Percentiles rank a stretch among this genome's conserved stretches.
These are phyloP conservation scores for Agonum fuliginosum DNA, from an alignment of 2,888 invertebrate genomes.

Conservation along the genomic window DNA sequence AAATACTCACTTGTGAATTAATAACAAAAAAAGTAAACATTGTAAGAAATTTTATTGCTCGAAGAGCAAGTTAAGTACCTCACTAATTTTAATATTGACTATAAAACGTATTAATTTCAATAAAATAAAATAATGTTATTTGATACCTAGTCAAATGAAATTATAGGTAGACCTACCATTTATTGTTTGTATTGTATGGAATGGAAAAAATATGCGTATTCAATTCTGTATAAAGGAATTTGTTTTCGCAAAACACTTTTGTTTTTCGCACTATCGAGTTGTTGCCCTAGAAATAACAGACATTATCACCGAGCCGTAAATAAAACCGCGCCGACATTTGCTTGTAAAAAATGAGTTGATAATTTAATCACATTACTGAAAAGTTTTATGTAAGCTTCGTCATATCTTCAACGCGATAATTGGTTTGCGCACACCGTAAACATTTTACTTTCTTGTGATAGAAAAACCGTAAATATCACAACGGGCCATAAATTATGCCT, in stretches of 20 bases:
- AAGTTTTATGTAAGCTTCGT: conserved; percentile 54
- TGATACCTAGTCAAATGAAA: too few species aligned
- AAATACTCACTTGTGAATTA: too few species aligned
- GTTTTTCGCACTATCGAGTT: conserved; percentile 16
- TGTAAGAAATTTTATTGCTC: too few species aligned
- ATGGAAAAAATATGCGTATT: background rate
- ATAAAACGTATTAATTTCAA: too few species aligned
- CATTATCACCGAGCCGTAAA: conserved; percentile 42
- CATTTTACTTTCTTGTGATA: conserved; percentile 22
- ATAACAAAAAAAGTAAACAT: too few species aligned
- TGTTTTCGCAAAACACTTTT: conserved; percentile 15
- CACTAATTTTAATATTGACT: too few species aligned
- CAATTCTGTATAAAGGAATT: background rate
- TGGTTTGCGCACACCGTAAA: conserved; percentile 14
- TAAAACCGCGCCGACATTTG: conserved; percentile 42
- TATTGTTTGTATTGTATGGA: too few species aligned
- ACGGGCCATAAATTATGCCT: background rate
- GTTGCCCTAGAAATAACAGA: conserved; percentile 54
- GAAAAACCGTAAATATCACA: conserved; percentile 1
- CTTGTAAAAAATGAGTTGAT: conserved; percentile 54
- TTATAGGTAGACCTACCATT: too few species aligned
- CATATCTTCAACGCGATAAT: conserved; percentile 30
- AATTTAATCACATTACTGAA: conserved; percentile 59
- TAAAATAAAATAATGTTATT: too few species aligned
- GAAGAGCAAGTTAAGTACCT: too few species aligned